Conservation (phyloP, 2,888 invertebrate genomes). For the Xanthorhoe designata region DNA sequence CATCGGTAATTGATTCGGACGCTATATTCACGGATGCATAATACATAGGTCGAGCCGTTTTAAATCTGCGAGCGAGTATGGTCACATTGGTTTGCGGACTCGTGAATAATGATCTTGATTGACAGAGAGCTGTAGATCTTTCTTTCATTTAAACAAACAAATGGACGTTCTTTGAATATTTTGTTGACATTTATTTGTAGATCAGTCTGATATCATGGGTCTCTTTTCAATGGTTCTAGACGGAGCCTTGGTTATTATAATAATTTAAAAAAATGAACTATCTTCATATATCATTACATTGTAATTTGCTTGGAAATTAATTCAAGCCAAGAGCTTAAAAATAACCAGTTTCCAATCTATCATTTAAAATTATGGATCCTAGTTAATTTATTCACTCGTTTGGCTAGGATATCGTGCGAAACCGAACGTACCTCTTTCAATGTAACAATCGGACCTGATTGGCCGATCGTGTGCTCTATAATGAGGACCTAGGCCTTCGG, state of each 20-base stretch:
- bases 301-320: not conserved
- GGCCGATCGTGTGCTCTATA: conserved; percentile 69
- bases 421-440: conserved; percentile 71
- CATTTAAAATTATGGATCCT: conserved; percentile 20
- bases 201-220: conserved; percentile 18
- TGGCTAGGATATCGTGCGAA: conserved; percentile 60
- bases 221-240: not conserved
- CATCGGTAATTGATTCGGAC: conserved; percentile 81
- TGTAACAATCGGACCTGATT: conserved; percentile 73
- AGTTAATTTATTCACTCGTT: conserved; percentile 38
- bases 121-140: conserved; percentile 49
- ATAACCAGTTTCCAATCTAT: conserved; percentile 15
- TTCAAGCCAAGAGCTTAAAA: conserved; percentile 4
- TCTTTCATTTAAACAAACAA: conserved; percentile 46
- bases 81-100: conserved; percentile 54
- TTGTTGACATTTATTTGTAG: conserved; percentile 25
- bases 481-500: conserved; percentile 63
- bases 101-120: conserved; percentile 61
- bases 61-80: conserved; percentile 58
- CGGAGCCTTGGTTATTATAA: not conserved
- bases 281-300: not conserved
- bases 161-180: conserved; percentile 38
- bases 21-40: conserved; percentile 85
- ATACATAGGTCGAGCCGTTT: conserved; percentile 75
- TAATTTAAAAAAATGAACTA: not conserved